phyloP scores from a whole-genome alignment of 1,140 invertebrate genomes.

The Trichogramma pretiosum region DNA sequence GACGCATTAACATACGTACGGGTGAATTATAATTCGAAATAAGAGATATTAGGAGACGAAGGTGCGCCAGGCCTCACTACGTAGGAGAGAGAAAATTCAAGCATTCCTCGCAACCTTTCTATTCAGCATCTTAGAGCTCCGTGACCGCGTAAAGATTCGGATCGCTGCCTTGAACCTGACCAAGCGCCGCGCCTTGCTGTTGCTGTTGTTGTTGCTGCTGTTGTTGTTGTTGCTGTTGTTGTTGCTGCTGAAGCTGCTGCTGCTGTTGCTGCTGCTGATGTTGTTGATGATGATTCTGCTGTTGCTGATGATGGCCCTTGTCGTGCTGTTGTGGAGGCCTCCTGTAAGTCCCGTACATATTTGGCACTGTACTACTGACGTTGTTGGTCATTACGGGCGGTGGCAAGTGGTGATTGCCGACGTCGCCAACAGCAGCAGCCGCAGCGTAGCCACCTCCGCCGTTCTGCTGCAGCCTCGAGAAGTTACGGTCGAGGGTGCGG shows the following conservation, averaged over 20 bases:
- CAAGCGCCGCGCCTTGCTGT: constrained; percentile 34
- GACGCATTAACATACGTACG: too few species aligned
- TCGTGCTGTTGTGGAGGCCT: constrained; percentile 36
- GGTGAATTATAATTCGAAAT: too few species aligned
- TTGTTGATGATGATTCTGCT: constrained; percentile 10
- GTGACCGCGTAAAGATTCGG: constrained; percentile 44
- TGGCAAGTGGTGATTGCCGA: constrained; percentile 37
- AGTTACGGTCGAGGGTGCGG: constrained; percentile 41
- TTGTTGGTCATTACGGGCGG: constrained; percentile 31
- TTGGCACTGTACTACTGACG: constrained; percentile 32
- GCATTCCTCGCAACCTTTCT: too few species aligned
- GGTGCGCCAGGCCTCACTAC: too few species aligned
- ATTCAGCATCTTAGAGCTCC: constrained; percentile 41
- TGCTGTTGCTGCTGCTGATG: constrained; percentile 15
- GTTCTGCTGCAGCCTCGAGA: constrained; percentile 36
- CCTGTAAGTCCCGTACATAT: constrained; percentile 45
- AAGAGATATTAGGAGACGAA: too few species aligned
- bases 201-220: constrained; percentile 12
- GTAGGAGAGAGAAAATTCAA: too few species aligned
- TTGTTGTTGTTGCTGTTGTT: constrained; percentile 27
- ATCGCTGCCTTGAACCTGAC: constrained; percentile 44
- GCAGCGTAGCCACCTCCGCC: constrained; percentile 30
- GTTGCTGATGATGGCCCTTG: constrained; percentile 25
- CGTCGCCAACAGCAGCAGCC: constrained; percentile 40
- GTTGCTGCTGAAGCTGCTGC: constrained; percentile 25